Evolutionary conservation across 2,113 vertebrate species (phyloP).

Genomic region (Limnothrissa miodon): DNA sequence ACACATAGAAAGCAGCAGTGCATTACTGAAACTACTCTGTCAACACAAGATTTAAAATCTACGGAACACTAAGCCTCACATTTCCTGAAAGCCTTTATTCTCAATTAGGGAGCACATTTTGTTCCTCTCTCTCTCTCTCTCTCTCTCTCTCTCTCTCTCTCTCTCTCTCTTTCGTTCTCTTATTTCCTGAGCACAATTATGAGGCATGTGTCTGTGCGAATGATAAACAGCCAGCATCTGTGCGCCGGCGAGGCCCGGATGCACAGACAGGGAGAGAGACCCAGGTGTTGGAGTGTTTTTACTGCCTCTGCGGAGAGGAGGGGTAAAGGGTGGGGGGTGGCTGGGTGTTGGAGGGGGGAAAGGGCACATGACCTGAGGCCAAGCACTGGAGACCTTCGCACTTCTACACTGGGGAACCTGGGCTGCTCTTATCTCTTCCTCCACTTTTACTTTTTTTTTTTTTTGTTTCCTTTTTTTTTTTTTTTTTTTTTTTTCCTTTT

Average conservation of each 20-base stretch:
- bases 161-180: no score
- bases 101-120: slow-evolving; percentile 16
- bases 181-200: slow-evolving; percentile 4
- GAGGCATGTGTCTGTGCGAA: slow-evolving; percentile 26
- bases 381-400: slow-evolving; percentile 67
- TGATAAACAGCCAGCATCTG: slow-evolving; percentile 53
- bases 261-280: slow-evolving; percentile 71
- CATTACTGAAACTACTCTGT: neutral
- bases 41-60: slow-evolving; percentile 9
- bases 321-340: slow-evolving; percentile 65
- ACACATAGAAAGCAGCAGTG: neutral
- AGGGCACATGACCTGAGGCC: slow-evolving; percentile 71
- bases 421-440: slow-evolving; percentile 71
- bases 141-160: neutral
- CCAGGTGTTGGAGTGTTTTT: slow-evolving; percentile 76
- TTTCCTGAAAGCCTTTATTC: slow-evolving; percentile 16
- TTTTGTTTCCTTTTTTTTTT: slow-evolving; percentile 62
- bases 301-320: slow-evolving; percentile 73
- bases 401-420: slow-evolving; percentile 61
- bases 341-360: slow-evolving; percentile 63
- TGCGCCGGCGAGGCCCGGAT: slow-evolving; percentile 71
- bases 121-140: neutral
- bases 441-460: slow-evolving; percentile 63
- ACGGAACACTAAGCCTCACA: neutral
- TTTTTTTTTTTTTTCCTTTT: neutral